phyloP scores from a whole-genome alignment of 2,888 invertebrate species.

The Caradrina clavipalpis region DNA sequence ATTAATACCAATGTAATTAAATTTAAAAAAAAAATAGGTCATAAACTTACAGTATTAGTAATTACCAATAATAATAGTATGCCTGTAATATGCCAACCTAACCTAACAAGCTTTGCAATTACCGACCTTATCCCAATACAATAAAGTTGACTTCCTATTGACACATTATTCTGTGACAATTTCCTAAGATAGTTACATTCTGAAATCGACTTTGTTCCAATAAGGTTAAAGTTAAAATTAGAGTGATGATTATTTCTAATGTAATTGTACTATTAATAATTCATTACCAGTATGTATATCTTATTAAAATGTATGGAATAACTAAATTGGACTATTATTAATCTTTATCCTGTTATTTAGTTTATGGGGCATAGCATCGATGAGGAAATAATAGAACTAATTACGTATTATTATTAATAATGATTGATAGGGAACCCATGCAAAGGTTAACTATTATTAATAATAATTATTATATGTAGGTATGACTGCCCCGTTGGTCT shows the following conservation, averaged over 20 bases:
- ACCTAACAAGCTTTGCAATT: not conserved
- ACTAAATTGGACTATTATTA: conserved; percentile 12
- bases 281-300: not conserved
- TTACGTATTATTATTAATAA: conserved; percentile 15
- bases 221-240: not conserved
- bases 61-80: not conserved
- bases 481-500: no score
- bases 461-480: no score
- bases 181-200: not conserved
- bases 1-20: no score
- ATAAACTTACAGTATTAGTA: no score
- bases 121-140: not conserved
- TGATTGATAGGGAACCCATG: not conserved
- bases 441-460: no score
- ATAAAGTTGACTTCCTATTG: not conserved
- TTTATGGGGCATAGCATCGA: not conserved
- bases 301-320: conserved; percentile 10
- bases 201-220: not conserved
- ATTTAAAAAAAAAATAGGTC: no score
- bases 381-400: conserved; percentile 32
- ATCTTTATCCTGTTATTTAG: conserved; percentile 39
- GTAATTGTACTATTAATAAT: not conserved
- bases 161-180: not conserved
- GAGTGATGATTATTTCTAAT: no score
- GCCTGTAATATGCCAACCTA: not conserved